Conservation (phyloP, 2,113 vertebrate genomes). For the Penelope pileata region DNA sequence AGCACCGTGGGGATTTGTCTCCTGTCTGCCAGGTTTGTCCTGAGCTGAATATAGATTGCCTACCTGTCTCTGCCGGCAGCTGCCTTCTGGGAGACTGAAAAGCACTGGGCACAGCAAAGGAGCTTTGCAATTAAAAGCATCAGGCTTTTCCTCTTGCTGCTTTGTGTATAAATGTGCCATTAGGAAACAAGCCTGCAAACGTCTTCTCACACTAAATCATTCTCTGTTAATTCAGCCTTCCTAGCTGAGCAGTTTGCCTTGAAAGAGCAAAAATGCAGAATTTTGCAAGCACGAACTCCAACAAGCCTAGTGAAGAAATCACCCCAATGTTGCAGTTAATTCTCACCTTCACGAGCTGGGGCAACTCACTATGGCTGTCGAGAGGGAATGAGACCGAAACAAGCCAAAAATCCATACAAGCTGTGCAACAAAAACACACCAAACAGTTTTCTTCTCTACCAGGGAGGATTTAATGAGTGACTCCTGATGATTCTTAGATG, state of each 20-base stretch:
- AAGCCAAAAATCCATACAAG: not conserved
- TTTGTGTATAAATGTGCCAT: not conserved
- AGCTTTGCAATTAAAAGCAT: not conserved
- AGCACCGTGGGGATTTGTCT: not conserved
- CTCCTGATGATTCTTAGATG: not conserved
- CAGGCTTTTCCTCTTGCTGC: not conserved
- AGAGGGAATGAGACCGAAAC: not conserved
- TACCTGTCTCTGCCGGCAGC: not conserved
- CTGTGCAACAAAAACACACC: not conserved
- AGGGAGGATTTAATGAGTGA: not conserved
- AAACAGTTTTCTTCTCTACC: not conserved
- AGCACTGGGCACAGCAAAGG: not conserved
- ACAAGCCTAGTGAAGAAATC: not conserved
- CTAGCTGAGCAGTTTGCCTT: not conserved
- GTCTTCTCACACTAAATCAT: not conserved
- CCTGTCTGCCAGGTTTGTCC: not conserved
- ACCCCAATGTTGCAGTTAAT: not conserved
- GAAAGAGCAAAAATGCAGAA: not conserved
- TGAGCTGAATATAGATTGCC: not conserved
- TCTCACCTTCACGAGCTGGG: not conserved
- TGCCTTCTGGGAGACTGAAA: not conserved
- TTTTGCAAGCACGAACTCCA: not conserved
- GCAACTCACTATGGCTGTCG: not conserved
- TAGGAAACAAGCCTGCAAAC: conserved; percentile 3
- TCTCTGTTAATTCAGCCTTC: not conserved